Evolutionary conservation across 2,888 invertebrate genomes (phyloP), one percentile per base, ranked within the genome.

Genomic region (Dione vanillae): DNA sequence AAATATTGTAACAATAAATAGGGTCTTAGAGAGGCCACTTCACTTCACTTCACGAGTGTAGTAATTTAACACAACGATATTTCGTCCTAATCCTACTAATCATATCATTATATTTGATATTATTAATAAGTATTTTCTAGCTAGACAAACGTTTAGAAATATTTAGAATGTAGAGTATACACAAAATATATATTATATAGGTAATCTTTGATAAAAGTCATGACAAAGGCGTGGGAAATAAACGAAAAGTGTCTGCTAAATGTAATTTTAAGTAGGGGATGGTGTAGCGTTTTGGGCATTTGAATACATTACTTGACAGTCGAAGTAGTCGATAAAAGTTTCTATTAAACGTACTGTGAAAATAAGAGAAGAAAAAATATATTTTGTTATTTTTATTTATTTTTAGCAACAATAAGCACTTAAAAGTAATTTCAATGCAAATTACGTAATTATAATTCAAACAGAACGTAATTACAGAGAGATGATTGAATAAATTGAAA

Each of bases 271-370:
- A 56, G 56, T 16, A 16, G 56, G 40, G 56, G n/a, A 11, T 56
- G 12, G 37, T 19, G 19, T 56, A 40, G 12, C 37, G 16, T 16
- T 40, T n/a, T 10, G 7, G 56, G 40, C 16, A 56, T 56, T 40
- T 56, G 56, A 56, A 56, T 56, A 56, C 56, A 56, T 56, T 56
- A 56, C 16, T 12, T 40, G 40, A 56, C n/a, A n/a, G n/a, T n/a
- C n/a, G n/a, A n/a, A n/a, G 6, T 11, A 56, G 19, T 11, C 56
- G 56, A 9, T 56, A 56, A 40, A 40, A 40, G 37, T 56, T 40
- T 56, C 16, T 37, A 56, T 6, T 7, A 12, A 40, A 56, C 16
- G 5, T n/a, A 35, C 3, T n/a, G n/a, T 9, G 16, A 2, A 56
- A 16, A 19, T 19, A 40, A 19, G 7, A 0, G 11, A 56, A 52